phyloP scores from a whole-genome alignment of 2,113 vertebrate species.

The Halichoerus grypus region DNA sequence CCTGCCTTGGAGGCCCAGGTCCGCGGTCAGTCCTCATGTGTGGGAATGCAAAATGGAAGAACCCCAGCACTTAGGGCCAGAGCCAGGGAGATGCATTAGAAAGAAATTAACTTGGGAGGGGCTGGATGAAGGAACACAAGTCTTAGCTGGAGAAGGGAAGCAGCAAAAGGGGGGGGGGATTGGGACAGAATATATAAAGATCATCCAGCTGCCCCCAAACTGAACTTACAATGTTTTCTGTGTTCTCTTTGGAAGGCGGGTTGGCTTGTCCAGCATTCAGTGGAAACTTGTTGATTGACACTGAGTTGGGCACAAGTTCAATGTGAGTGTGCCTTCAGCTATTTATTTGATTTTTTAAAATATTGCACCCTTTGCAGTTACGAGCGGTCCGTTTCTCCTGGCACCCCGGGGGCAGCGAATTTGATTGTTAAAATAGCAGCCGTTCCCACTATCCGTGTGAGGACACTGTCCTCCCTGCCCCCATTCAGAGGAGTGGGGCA shows the following conservation, averaged over 20 bases:
- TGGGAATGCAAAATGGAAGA: constrained; percentile 48
- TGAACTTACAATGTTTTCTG: constrained; percentile 80
- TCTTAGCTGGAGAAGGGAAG: constrained; percentile 41
- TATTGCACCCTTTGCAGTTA: constrained; percentile 75
- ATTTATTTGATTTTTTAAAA: constrained; percentile 76
- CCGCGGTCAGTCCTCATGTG: background rate
- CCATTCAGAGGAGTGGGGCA: constrained; percentile 45
- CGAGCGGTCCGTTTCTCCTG: constrained; percentile 76
- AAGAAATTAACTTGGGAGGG: constrained; percentile 65
- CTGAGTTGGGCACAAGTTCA: constrained; percentile 72
- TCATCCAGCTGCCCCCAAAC: constrained; percentile 74
- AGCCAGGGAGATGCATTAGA: constrained; percentile 58
- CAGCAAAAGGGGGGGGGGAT: background rate
- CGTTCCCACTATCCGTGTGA: constrained; percentile 71
- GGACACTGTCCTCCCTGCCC: constrained; percentile 61
- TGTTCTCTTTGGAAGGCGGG: constrained; percentile 70
- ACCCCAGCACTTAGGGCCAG: background rate
- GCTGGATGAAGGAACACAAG: constrained; percentile 59
- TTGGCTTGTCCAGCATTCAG: constrained; percentile 72
- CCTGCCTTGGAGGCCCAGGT: background rate
- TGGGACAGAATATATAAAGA: constrained; percentile 62
- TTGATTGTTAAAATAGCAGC: constrained; percentile 78
- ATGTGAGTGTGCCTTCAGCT: constrained; percentile 72
- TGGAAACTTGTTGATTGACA: constrained; percentile 81
- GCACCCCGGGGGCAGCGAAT: constrained; percentile 49